These are phyloP conservation scores for Laspeyria flexula DNA, from an alignment of 2,888 invertebrate genomes.

Conservation along the genomic window DNA sequence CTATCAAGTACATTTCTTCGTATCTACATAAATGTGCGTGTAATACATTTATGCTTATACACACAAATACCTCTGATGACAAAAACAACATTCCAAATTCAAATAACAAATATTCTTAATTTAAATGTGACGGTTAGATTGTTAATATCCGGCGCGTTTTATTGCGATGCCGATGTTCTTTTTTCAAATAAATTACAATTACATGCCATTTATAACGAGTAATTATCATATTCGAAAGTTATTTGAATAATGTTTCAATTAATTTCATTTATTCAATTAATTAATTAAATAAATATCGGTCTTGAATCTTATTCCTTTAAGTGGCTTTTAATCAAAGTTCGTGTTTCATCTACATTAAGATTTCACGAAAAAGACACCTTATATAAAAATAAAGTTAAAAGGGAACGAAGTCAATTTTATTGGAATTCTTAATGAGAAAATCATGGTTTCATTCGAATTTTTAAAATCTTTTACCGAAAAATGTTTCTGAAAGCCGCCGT, in stretches of 20 bases:
- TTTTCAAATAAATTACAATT: conserved; percentile 17
- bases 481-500: too few relatives aligned
- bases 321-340: background rate
- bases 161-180: background rate
- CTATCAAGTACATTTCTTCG: conserved; percentile 15
- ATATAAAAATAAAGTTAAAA: too few relatives aligned
- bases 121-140: conserved; percentile 36
- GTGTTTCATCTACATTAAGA: background rate
- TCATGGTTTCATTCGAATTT: background rate
- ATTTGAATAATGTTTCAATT: conserved; percentile 23
- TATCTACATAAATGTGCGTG: background rate
- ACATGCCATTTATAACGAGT: conserved; percentile 17
- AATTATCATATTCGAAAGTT: conserved; percentile 5
- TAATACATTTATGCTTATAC: background rate
- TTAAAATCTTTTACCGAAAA: too few relatives aligned
- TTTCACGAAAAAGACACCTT: background rate
- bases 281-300: conserved; percentile 5
- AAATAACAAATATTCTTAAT: conserved; percentile 21
- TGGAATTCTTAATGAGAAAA: background rate
- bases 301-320: conserved; percentile 1
- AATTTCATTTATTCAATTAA: conserved; percentile 15
- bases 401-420: conserved; percentile 1
- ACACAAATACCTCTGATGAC: background rate
- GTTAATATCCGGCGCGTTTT: conserved; percentile 29
- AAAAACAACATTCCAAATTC: conserved; percentile 22